Conservation (phyloP, 2,888 invertebrate species). For the Omphaloscelis lunosa region DNA sequence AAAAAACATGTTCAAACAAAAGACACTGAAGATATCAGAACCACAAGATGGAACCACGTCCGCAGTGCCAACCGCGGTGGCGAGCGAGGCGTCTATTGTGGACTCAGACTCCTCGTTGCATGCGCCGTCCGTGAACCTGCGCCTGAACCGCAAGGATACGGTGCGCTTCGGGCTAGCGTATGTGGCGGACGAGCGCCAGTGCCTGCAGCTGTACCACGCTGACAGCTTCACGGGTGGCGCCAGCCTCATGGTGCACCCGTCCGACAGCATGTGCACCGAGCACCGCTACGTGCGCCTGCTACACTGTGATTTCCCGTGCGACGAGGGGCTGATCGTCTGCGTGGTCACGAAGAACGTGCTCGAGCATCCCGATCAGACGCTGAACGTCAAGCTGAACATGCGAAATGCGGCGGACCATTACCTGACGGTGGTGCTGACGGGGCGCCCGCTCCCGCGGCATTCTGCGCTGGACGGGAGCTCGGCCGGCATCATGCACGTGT, state of each 20-base stretch:
- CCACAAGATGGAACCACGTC: neutral
- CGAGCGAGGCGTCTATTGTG: neutral
- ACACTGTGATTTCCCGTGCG: slow-evolving; percentile 80
- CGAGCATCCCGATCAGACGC: slow-evolving; percentile 70
- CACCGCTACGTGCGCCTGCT: slow-evolving; percentile 78
- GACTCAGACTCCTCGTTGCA: too few relatives aligned
- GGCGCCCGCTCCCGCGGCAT: slow-evolving; percentile 63
- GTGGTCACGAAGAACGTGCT: slow-evolving; percentile 80
- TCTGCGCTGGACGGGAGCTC: slow-evolving; percentile 16
- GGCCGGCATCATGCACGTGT: slow-evolving; percentile 53
- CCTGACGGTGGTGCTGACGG: slow-evolving; percentile 71
- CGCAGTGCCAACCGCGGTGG: neutral
- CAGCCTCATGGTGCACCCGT: slow-evolving; percentile 85
- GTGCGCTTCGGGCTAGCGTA: slow-evolving; percentile 71
- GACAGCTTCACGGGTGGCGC: slow-evolving; percentile 90
- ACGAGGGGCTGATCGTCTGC: slow-evolving; percentile 76
- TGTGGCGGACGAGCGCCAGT: slow-evolving; percentile 77
- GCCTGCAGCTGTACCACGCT: slow-evolving; percentile 79
- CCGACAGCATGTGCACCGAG: slow-evolving; percentile 70
- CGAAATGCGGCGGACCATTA: slow-evolving; percentile 54
- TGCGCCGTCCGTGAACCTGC: slow-evolving; percentile 71
- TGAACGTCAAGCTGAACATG: slow-evolving; percentile 76
- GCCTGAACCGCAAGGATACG: slow-evolving; percentile 64
- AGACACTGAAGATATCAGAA: slow-evolving; percentile 39
- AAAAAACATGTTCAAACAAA: slow-evolving; percentile 62